A percentile compares a stretch with the other conserved stretches of the same genome.
Conservation (phyloP, 2,113 vertebrate genomes). For the Hiodon alosoides region DNA sequence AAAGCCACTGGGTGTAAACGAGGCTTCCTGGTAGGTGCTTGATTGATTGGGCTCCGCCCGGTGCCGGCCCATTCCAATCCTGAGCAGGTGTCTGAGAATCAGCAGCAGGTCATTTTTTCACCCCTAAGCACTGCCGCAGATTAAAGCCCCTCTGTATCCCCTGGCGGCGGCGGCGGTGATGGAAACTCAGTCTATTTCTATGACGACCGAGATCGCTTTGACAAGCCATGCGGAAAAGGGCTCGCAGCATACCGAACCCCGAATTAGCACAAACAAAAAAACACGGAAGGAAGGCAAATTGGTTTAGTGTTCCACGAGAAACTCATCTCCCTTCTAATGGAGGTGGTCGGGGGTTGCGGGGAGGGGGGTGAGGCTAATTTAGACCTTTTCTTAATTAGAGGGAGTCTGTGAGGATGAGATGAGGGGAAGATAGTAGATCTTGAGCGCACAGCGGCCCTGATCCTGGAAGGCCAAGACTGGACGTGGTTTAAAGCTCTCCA, state of each 20-base stretch:
- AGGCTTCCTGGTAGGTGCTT: not conserved
- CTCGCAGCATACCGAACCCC: slow-evolving; percentile 17
- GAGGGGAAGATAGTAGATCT: too few relatives aligned
- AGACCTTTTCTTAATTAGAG: too few relatives aligned
- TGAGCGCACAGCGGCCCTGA: too few relatives aligned
- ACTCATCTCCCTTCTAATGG: not conserved
- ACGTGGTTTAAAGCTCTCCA: too few relatives aligned
- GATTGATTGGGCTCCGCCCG: not conserved
- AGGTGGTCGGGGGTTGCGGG: too few relatives aligned
- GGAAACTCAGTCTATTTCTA: slow-evolving; percentile 26
- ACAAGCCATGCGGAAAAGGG: slow-evolving; percentile 16
- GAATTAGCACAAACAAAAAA: slow-evolving; percentile 29
- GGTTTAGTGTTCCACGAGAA: not conserved
- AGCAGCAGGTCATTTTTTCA: not conserved
- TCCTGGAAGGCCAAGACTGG: too few relatives aligned
- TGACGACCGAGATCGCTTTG: slow-evolving; percentile 32
- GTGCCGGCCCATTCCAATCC: not conserved
- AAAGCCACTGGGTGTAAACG: not conserved
- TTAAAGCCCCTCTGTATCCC: not conserved
- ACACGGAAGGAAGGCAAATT: slow-evolving; percentile 8
- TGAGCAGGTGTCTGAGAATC: slow-evolving; percentile 7
- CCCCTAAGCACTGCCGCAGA: not conserved
- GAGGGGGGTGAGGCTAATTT: too few relatives aligned
- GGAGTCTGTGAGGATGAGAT: too few relatives aligned
- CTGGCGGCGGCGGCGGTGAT: slow-evolving; percentile 11